These are phyloP conservation scores for Gymnogyps californianus DNA, from an alignment of 2,113 vertebrate species.

Conservation along the genomic window DNA sequence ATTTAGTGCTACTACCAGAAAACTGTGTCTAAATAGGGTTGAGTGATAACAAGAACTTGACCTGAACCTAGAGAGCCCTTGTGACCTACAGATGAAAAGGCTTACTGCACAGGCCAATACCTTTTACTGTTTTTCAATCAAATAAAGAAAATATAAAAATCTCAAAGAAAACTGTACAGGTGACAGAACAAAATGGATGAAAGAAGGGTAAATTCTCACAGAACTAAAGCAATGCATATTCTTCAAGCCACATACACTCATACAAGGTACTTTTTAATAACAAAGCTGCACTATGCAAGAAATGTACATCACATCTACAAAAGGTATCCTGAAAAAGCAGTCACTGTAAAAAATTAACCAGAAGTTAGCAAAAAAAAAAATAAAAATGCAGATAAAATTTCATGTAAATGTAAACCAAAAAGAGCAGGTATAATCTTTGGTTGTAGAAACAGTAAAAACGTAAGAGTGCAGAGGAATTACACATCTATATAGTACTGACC, in stretches of 20 bases:
- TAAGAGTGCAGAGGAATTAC: background rate
- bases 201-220: background rate
- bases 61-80: background rate
- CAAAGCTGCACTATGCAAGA: background rate
- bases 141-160: background rate
- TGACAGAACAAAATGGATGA: background rate
- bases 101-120: background rate
- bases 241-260: background rate
- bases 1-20: background rate
- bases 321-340: background rate
- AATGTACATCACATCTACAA: background rate
- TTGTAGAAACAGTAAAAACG: background rate
- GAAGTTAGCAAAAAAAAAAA: background rate
- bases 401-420: background rate
- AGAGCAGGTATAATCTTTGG: background rate
- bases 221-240: background rate
- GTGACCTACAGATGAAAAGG: background rate
- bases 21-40: background rate
- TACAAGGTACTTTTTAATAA: background rate
- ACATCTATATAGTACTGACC: background rate
- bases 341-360: background rate
- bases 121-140: background rate
- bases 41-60: background rate
- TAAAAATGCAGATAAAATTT: background rate
- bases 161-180: background rate